Percentiles rank a stretch among this genome's conserved stretches.
Conservation (phyloP, 2,113 vertebrate species). For the Zingel zingel region DNA sequence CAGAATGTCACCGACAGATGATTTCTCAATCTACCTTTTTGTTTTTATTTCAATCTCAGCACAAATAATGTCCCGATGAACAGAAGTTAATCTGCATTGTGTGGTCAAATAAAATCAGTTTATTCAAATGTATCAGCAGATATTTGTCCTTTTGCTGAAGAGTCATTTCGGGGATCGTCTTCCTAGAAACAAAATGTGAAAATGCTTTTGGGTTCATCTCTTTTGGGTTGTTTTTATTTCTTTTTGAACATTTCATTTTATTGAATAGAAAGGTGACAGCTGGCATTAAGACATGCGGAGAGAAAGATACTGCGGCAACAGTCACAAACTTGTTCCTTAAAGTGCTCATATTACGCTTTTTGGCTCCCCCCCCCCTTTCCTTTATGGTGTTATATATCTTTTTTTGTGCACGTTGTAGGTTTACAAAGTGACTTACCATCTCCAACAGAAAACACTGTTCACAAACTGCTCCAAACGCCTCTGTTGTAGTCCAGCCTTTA, state of each 20-base stretch:
- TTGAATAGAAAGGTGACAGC: not conserved
- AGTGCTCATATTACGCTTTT: too few species aligned
- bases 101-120: not conserved
- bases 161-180: not conserved
- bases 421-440: too few species aligned
- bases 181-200: not conserved
- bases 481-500: too few species aligned
- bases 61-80: slow-evolving; percentile 41
- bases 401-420: too few species aligned
- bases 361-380: too few species aligned
- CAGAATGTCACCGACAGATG: not conserved
- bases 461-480: too few species aligned
- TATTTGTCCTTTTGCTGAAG: not conserved
- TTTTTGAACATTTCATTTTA: not conserved
- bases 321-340: too few species aligned
- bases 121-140: not conserved
- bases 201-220: fast-evolving
- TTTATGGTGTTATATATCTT: too few species aligned
- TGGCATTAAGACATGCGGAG: not conserved
- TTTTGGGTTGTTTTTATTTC: not conserved
- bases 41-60: slow-evolving; percentile 14
- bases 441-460: too few species aligned
- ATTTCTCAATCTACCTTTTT: not conserved
- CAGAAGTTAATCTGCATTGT: not conserved
- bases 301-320: too few species aligned